Evolutionary conservation across 2,888 invertebrate genomes (phyloP), one percentile per base, ranked within the genome.

Genomic region (Carterocephalus palaemon): DNA sequence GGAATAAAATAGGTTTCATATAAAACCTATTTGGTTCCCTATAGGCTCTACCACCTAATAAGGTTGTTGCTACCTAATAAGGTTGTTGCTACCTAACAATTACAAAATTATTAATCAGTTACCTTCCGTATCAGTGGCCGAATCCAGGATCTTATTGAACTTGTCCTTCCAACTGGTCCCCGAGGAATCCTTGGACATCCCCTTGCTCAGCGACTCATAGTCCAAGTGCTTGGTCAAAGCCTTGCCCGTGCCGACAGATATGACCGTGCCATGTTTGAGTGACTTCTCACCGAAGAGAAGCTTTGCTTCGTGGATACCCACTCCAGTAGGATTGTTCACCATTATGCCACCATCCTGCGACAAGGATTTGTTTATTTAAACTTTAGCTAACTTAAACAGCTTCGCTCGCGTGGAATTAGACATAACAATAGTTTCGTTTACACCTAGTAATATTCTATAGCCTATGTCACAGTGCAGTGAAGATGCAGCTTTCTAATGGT

Each of bases 121-220:
- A 92, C 93, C 92, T 89, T 95, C 95, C 5, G 95, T 95, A 65
- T 95, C 95, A 0, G 95, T 95, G 3, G 95, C 95, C 52, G 93
- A 94, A 67, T 95, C 94, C 23, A 95, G 79, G 39, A 95, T 93
- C 73, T 92, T 93, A 59, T 91, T 87, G 62, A 96, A 92, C 75
- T 95, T 95, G 55, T 92, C 92, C 70, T 90, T 92, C 90, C 95
- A 92, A 17, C 91, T 91, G 24, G 87, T 85, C 2, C 75, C 55
- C 2, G 82, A 46, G 1, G 66, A 51, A 24, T 64, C 67, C 20
- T 64, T 66, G 4, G 50, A 52, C 17, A 64, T 22, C 0, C 62
- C 59, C 19, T 64, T 65, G 41, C 61, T 60, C 16, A 69, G 9
- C 1, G 64, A 39, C 33, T 66, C 62, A 22, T 70, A 67, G 49